A percentile compares a stretch with the other conserved stretches of the same genome.
Conservation (phyloP, 2,797 vertebrate genomes). For the Hippopotamyrus pictus region DNA sequence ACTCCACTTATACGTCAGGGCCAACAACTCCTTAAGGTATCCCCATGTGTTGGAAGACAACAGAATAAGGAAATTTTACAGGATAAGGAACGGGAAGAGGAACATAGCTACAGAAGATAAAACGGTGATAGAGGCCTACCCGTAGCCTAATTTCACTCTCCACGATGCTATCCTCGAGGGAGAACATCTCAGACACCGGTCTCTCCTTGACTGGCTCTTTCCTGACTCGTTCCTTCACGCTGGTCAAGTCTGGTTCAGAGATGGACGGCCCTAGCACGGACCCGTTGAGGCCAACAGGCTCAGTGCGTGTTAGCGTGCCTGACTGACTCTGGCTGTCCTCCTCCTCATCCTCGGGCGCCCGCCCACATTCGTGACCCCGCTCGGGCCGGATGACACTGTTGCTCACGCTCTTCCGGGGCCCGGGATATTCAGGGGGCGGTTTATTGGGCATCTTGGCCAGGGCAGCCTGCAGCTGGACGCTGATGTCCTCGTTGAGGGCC, state of each 20-base stretch:
- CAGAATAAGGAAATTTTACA: background rate
- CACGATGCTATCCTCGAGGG: conserved; percentile 92
- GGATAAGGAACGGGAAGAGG: background rate
- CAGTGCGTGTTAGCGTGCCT: conserved; percentile 67
- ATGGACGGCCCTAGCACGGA: conserved; percentile 82
- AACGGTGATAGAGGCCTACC: conserved; percentile 56
- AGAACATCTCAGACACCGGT: conserved; percentile 95
- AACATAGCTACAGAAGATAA: background rate
- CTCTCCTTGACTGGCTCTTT: conserved; percentile 92
- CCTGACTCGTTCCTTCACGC: conserved; percentile 88
- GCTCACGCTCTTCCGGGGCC: conserved; percentile 74
- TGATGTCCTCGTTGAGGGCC: conserved; percentile 73
- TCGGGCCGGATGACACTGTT: conserved; percentile 64
- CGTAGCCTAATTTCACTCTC: conserved; percentile 90
- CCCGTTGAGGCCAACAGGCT: conserved; percentile 69
- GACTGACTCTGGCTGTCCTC: conserved; percentile 64
- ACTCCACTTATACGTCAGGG: background rate
- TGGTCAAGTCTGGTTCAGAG: conserved; percentile 91
- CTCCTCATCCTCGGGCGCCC: conserved; percentile 49
- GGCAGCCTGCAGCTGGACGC: conserved; percentile 84
- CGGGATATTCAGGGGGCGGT: conserved; percentile 90
- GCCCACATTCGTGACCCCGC: conserved; percentile 45
- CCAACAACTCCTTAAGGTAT: background rate
- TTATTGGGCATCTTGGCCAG: conserved; percentile 91
- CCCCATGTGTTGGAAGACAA: background rate